phyloP scores from a whole-genome alignment of 2,888 invertebrate genomes.

The Augochlorella aurata region DNA sequence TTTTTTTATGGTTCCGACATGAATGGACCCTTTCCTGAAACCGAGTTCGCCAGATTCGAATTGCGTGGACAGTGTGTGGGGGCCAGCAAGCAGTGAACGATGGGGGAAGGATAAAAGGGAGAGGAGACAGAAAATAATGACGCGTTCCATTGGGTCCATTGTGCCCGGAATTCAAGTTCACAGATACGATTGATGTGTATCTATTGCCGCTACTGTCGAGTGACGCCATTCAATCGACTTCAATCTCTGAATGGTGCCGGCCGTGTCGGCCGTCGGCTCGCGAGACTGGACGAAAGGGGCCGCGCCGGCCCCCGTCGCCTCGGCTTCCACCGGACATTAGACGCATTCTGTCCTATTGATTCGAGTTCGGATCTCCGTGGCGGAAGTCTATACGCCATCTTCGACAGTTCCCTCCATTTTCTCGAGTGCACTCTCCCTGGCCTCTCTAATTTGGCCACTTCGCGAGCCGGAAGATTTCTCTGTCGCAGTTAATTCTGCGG shows the following conservation, averaged over 20 bases:
- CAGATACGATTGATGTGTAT: slow-evolving; percentile 71
- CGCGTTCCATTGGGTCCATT: slow-evolving; percentile 76
- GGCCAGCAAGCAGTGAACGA: neutral
- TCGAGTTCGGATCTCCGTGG: slow-evolving; percentile 15
- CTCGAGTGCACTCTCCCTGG: neutral
- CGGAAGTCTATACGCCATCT: slow-evolving; percentile 37
- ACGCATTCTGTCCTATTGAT: slow-evolving; percentile 67
- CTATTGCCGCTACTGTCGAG: slow-evolving; percentile 55
- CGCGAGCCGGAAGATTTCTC: neutral
- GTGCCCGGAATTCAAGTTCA: slow-evolving; percentile 74
- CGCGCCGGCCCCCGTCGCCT: slow-evolving; percentile 15
- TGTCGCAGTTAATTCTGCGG: neutral
- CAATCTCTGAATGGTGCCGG: slow-evolving; percentile 69
- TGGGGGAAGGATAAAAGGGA: slow-evolving; percentile 36
- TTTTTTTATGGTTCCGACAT: neutral
- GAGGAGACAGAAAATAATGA: slow-evolving; percentile 73
- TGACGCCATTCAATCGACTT: slow-evolving; percentile 74
- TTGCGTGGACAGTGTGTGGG: slow-evolving; percentile 1
- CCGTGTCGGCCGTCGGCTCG: slow-evolving; percentile 31
- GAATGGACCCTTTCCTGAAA: neutral
- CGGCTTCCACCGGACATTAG: slow-evolving; percentile 64
- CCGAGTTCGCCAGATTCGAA: slow-evolving; percentile 14
- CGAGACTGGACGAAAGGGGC: slow-evolving; percentile 36
- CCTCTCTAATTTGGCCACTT: neutral
- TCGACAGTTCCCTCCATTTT: slow-evolving; percentile 16